phyloP scores from a whole-genome alignment of 2,888 invertebrate species.

The Ditula angustiorana region DNA sequence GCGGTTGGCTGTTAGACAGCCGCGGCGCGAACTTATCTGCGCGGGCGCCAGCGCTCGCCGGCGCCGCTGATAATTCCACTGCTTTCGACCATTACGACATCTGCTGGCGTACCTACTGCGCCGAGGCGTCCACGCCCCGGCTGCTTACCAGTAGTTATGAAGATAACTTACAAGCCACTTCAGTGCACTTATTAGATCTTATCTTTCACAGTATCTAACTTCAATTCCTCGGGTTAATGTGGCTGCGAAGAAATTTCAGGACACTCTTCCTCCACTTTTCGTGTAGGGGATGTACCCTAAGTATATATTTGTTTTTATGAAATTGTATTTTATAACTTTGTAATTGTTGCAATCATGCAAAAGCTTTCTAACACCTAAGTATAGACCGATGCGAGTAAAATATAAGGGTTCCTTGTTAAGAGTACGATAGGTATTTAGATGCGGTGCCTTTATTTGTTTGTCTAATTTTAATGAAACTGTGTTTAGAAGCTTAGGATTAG shows the following conservation, averaged over 20 bases:
- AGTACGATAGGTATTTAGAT: too few species aligned
- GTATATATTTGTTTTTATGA: neutral
- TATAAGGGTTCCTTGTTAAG: too few species aligned
- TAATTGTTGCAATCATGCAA: too few species aligned
- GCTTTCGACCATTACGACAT: slow-evolving; percentile 27
- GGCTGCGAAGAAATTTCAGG: slow-evolving; percentile 9
- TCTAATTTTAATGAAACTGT: too few species aligned
- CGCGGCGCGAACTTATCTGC: neutral
- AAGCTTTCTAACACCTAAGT: too few species aligned
- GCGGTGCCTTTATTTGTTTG: too few species aligned
- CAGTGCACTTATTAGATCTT: slow-evolving; percentile 25
- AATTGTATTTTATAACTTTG: too few species aligned
- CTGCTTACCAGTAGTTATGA: slow-evolving; percentile 28
- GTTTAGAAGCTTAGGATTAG: too few species aligned
- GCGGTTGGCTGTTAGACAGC: neutral
- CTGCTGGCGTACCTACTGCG: slow-evolving; percentile 14
- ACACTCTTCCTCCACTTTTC: too few species aligned
- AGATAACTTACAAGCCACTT: slow-evolving; percentile 23
- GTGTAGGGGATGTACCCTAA: too few species aligned
- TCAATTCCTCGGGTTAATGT: slow-evolving; percentile 23
- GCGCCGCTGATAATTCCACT: slow-evolving; percentile 17
- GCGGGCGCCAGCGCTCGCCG: slow-evolving; percentile 13
- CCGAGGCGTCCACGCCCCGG: slow-evolving; percentile 11
- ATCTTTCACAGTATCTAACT: slow-evolving; percentile 15
- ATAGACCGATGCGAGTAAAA: too few species aligned